Base-by-base conservation (phyloP, 2,113 vertebrate genomes). In the Colius striatus region DNA sequence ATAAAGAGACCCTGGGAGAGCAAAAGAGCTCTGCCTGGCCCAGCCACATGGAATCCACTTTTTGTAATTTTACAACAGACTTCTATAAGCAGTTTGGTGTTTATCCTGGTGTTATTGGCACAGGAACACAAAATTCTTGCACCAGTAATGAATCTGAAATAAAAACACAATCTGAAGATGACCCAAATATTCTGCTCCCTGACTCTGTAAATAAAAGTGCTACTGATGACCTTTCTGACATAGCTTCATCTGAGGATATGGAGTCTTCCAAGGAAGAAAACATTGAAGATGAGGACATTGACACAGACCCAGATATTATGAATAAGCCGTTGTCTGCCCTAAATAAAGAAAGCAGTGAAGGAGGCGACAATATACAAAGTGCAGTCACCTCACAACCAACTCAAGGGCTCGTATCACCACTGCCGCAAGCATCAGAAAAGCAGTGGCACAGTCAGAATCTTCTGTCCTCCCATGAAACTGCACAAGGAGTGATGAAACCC, bases 61-160 rank as follows among this genome's bases (percentile, higher is more conserved):
- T 98, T 96, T 98, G 98, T 77, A 97, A 98, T 76, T 99, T 99
- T 96, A 98, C 99, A 30, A 98, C 98, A 91, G 99, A 99, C 97
- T 99, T 99, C 98, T 99, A 99, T 97, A 99, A 99, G 97, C 98
- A 99, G 86, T 99, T 99, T 14, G 98, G 98, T 34, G 97, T 99
- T 86, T 99, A 99, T 50, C 98, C 97, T 76, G 98, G 97, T 92
- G 80, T 98, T 63, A 97, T 97, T 79, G 97, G 97, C 77, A 97
- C 98, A 0, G 97, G 97, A 84, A 95, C 98, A 74, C 97, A 98
- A 71, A 98, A 98, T 27, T 98, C 98, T 95, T 93, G 97, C 91
- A 90, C 98, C 79, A 90, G 85, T 90, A 98, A 95, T 84, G 98
- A 97, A 75, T 95, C 97, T 0, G 97, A 98, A 65, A 97, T 96